These are phyloP conservation scores for Calliscelio sp. DNA, from an alignment of 2,888 invertebrate genomes.

Conservation along the genomic window DNA sequence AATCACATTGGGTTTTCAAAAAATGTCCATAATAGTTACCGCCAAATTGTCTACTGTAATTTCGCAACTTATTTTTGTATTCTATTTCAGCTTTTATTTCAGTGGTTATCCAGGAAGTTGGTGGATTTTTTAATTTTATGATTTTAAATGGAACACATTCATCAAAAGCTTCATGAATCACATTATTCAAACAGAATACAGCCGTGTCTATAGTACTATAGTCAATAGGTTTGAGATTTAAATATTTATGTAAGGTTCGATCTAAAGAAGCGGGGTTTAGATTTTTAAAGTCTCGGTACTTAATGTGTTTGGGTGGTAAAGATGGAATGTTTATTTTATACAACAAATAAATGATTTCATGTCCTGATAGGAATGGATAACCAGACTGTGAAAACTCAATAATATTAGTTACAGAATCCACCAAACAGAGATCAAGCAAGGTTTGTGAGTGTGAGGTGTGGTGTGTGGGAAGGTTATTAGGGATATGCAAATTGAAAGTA, in stretches of 20 bases:
- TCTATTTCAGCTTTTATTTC: not conserved
- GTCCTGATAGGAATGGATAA: slow-evolving; percentile 3
- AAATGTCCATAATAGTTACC: not conserved
- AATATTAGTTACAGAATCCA: not conserved
- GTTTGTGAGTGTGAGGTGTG: slow-evolving; percentile 9
- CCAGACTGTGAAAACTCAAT: slow-evolving; percentile 2
- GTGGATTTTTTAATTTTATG: not conserved
- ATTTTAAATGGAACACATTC: not conserved
- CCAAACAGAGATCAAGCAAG: not conserved
- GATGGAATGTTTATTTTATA: no score
- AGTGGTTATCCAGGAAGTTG: slow-evolving; percentile 4
- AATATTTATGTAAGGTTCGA: no score
- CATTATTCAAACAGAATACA: not conserved
- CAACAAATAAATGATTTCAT: no score
- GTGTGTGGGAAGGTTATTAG: not conserved
- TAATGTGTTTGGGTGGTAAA: no score
- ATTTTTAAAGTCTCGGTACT: slow-evolving; percentile 7
- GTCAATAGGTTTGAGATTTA: no score
- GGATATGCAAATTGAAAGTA: not conserved
- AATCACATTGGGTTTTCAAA: not conserved
- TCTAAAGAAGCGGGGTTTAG: not conserved
- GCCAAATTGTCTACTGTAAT: not conserved
- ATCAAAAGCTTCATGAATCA: not conserved
- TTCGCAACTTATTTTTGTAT: slow-evolving; percentile 8
- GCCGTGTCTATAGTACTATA: not conserved